Conservation (phyloP, 2,888 invertebrate species). For the Drosophila rubida region DNA sequence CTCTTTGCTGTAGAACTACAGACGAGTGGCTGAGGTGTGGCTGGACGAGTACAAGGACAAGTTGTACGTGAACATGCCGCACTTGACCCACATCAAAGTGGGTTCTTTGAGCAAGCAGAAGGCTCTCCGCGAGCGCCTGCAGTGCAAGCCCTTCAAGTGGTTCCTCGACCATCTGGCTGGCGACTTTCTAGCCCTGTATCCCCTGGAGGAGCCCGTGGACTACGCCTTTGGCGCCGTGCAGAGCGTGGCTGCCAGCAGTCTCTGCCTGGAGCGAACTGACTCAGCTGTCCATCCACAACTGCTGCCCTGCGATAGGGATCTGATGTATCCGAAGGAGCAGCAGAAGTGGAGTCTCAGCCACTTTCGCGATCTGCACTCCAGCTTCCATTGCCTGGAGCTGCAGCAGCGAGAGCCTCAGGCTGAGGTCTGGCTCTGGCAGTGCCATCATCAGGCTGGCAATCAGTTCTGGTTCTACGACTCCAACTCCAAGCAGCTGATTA, state of each 20-base stretch:
- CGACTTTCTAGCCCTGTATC: conserved; percentile 94
- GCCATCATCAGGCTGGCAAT: conserved; percentile 96
- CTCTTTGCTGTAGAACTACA: conserved; percentile 89
- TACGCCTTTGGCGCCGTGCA: conserved; percentile 92
- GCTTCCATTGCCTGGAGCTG: conserved; percentile 94
- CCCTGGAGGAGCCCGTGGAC: conserved; percentile 92
- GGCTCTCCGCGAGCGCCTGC: conserved; percentile 89
- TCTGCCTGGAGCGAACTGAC: conserved; percentile 90
- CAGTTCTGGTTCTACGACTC: conserved; percentile 94
- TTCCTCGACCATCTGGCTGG: conserved; percentile 96
- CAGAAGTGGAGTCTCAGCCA: conserved; percentile 80
- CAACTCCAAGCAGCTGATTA: conserved; percentile 84
- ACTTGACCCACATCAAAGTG: conserved; percentile 89
- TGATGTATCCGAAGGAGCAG: conserved; percentile 66
- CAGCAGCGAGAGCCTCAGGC: conserved; percentile 87
- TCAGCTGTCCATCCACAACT: conserved; percentile 68
- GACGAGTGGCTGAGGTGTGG: conserved; percentile 98
- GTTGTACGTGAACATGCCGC: conserved; percentile 91
- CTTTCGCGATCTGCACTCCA: conserved; percentile 82
- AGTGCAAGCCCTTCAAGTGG: conserved; percentile 97
- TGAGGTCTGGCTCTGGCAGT: conserved; percentile 92
- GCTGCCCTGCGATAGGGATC: conserved; percentile 70
- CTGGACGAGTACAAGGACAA: conserved; percentile 98
- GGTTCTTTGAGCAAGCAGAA: conserved; percentile 93
- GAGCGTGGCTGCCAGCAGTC: conserved; percentile 87